These are phyloP conservation scores for Corticium candelabrum DNA, from an alignment of 37 sponge, comb jelly and placozoan genomes.

Conservation along the genomic window DNA sequence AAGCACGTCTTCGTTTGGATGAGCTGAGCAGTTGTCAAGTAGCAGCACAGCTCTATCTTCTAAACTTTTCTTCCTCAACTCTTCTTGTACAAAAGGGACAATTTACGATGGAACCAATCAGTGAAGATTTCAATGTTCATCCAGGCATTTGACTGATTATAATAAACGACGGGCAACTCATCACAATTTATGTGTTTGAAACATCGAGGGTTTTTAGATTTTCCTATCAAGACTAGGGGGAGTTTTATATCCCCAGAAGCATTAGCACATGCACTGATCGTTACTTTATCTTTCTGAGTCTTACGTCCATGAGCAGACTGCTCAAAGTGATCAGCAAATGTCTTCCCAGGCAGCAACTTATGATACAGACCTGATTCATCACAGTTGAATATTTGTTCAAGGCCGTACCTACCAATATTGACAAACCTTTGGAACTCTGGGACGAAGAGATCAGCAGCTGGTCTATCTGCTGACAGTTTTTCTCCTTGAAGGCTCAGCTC, in stretches of 20 bases:
- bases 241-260: conserved; percentile 28
- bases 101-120: conserved; percentile 59
- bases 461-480: background rate
- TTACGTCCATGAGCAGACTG: conserved; percentile 52
- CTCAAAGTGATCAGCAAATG: conserved; percentile 43
- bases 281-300: conserved; percentile 42
- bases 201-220: conserved; percentile 46
- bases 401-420: background rate
- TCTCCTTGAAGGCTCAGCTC: conserved; percentile 16
- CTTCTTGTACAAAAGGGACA: conserved; percentile 25
- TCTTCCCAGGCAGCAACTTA: conserved; percentile 35
- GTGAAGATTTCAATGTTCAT: conserved; percentile 24
- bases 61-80: conserved; percentile 10
- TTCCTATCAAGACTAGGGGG: conserved; percentile 37
- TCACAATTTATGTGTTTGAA: conserved; percentile 27
- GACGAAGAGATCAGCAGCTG: background rate
- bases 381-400: conserved; percentile 51
- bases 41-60: conserved; percentile 40
- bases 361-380: conserved; percentile 74
- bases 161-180: conserved; percentile 38
- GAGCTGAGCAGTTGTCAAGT: conserved; percentile 56
- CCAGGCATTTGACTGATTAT: conserved; percentile 61
- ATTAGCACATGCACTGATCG: conserved; percentile 47
- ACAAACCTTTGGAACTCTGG: background rate
- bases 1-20: conserved; percentile 34